Conservation (phyloP, 2,888 invertebrate species). For the Pteria penguin region DNA sequence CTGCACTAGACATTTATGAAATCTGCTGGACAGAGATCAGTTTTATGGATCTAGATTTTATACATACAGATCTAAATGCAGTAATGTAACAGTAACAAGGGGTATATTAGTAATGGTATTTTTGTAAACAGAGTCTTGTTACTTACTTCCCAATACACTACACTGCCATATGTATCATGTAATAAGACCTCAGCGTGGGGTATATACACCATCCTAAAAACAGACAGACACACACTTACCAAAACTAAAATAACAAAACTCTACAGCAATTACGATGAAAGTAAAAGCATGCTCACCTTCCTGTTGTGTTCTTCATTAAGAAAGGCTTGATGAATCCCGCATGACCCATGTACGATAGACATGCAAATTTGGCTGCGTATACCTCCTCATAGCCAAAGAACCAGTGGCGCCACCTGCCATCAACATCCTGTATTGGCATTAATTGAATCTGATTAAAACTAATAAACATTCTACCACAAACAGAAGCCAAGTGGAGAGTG, state of each 20-base stretch:
- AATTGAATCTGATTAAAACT: too few relatives aligned
- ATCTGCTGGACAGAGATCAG: too few relatives aligned
- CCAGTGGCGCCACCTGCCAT: slow-evolving; percentile 80
- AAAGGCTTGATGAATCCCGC: slow-evolving; percentile 80
- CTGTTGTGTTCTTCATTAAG: slow-evolving; percentile 81
- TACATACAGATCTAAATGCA: too few relatives aligned
- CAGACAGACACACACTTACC: too few relatives aligned
- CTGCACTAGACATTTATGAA: too few relatives aligned
- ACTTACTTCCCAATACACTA: slow-evolving; percentile 40
- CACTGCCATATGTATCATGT: slow-evolving; percentile 88
- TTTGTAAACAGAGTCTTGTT: too few relatives aligned
- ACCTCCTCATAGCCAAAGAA: slow-evolving; percentile 89
- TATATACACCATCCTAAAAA: slow-evolving; percentile 73
- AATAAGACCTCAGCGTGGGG: slow-evolving; percentile 74
- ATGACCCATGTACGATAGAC: slow-evolving; percentile 90
- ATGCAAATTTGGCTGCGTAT: slow-evolving; percentile 85
- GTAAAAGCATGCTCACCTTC: slow-evolving; percentile 49
- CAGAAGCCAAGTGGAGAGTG: background rate
- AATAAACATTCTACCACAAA: too few relatives aligned
- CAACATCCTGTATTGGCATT: slow-evolving; percentile 72
- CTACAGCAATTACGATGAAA: too few relatives aligned
- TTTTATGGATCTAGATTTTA: too few relatives aligned
- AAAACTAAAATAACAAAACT: too few relatives aligned
- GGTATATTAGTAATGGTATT: too few relatives aligned
- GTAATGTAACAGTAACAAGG: too few relatives aligned